Base-by-base conservation (phyloP, 2,888 invertebrate genomes). In the Drosophila formosana region DNA sequence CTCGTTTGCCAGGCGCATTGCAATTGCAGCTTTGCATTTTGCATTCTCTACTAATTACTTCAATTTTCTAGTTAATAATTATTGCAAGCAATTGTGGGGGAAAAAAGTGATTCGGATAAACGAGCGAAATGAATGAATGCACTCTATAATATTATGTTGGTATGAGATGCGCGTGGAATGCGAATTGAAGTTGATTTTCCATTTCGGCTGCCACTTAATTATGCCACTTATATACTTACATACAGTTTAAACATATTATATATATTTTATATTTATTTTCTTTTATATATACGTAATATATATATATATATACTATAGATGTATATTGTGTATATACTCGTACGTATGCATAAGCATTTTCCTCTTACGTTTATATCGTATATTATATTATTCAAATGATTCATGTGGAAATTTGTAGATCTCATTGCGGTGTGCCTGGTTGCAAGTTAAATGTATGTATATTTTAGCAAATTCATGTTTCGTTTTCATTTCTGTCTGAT, bases 191-290 rank as follows among this genome's bases (percentile, higher is more conserved):
- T 63, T 67, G 46, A 53, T 25, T 57, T 67, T 74, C 52, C 67
- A 46, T 72, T 80, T 34, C 65, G 69, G 69, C 68, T 78, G 83
- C 73, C 83, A 72, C 83, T 80, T 80, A 85, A 88, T 76, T 88
- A 83, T 88, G 87, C 85, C 88, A 79, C 80, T 82, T 84, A 78
- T 77, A 80, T 82, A 87, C 82, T 84, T 89, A 89, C 84, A 89
- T 88, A 88, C 84, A 86, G 71, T 77, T 84, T 79, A 89, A 86
- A 88, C 86, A 88, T 88, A 85, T 74, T 70, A 60, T 69, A 53
- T 57, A 52, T 55, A 57, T 55, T 41, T 63, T 28, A 71, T 61
- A 58, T 61, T 66, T 46, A 73, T 66, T 28, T 51, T 56, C 60
- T 45, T 65, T 28, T 60, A 39, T 65, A 55, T 72, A 23, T 62